These are phyloP conservation scores for Entosphenus tridentatus DNA, from an alignment of 2,113 vertebrate genomes.

Conservation along the genomic window DNA sequence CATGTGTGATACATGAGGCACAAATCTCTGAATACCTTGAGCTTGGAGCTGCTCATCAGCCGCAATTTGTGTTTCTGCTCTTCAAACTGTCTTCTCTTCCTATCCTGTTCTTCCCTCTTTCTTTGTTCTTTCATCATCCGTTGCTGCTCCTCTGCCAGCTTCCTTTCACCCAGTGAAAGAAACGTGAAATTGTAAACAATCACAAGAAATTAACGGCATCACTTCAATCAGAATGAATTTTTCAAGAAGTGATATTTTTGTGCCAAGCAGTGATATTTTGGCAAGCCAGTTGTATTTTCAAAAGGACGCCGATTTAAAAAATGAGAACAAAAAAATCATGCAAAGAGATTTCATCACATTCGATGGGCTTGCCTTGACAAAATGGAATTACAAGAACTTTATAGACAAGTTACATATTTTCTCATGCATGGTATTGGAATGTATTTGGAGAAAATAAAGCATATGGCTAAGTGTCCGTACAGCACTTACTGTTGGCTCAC, in stretches of 20 bases:
- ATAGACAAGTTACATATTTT: too few relatives aligned
- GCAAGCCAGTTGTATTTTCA: not conserved
- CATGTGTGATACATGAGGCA: too few relatives aligned
- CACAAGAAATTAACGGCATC: not conserved
- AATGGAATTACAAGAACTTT: too few relatives aligned
- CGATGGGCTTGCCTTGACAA: too few relatives aligned
- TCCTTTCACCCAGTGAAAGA: conserved; percentile 17
- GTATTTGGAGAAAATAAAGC: too few relatives aligned
- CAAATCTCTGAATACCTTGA: conserved; percentile 34
- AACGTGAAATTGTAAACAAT: not conserved
- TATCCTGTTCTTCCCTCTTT: conserved; percentile 40
- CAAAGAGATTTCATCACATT: too few relatives aligned
- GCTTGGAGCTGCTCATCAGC: conserved; percentile 84
- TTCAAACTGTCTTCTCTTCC: conserved; percentile 86
- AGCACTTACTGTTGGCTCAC: conserved; percentile 1
- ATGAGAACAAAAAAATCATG: too few relatives aligned
- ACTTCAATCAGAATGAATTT: not conserved
- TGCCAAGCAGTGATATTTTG: not conserved
- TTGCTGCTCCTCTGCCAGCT: conserved; percentile 81
- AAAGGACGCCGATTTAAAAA: not conserved
- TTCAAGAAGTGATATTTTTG: not conserved
- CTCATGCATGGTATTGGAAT: too few relatives aligned
- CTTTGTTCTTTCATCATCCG: conserved; percentile 84
- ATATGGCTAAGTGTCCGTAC: not conserved
- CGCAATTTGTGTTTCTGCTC: conserved; percentile 95